phyloP scores from a whole-genome alignment of 1,140 invertebrate species.

The Oscheius sp. region DNA sequence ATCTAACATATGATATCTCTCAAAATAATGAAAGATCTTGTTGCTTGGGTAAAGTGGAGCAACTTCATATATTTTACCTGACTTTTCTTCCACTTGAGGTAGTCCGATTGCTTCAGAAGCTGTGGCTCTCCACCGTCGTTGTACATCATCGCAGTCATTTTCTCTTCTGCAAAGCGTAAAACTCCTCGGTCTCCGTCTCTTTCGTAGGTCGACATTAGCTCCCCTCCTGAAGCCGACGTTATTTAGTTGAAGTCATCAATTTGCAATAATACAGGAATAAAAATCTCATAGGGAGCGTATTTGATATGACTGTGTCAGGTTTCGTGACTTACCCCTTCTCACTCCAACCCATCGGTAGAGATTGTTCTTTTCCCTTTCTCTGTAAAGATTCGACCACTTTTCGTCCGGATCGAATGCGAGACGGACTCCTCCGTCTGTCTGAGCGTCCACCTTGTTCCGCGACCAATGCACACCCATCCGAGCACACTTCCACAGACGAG shows the following conservation, averaged over 20 bases:
- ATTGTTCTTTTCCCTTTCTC: conserved; percentile 63
- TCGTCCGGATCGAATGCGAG: conserved; percentile 61
- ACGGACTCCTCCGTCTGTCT: conserved; percentile 5
- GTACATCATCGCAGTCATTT: conserved; percentile 85
- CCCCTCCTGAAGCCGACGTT: conserved; percentile 62
- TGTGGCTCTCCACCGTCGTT: conserved; percentile 77
- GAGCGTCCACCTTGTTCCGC: conserved; percentile 23
- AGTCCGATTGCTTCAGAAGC: conserved; percentile 82
- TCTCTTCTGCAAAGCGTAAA: conserved; percentile 79
- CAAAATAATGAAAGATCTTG: too few relatives aligned
- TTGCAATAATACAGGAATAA: too few relatives aligned
- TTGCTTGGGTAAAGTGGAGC: too few relatives aligned
- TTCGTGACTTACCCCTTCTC: conserved; percentile 58
- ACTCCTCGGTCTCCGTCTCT: conserved; percentile 70
- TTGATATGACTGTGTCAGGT: too few relatives aligned
- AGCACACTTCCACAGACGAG: not conserved
- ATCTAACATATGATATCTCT: too few relatives aligned
- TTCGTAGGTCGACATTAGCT: conserved; percentile 72
- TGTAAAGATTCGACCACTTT: conserved; percentile 65
- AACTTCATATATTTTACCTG: too few relatives aligned
- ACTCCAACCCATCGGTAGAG: conserved; percentile 64
- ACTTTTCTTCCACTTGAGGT: conserved; percentile 84
- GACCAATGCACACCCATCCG: conserved; percentile 17
- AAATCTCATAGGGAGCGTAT: too few relatives aligned
- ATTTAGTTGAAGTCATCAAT: not conserved